A percentile compares a stretch with the other conserved stretches of the same genome.
Evolutionary conservation across 2,797 vertebrate genomes (phyloP).

Genomic region (Propithecus perrieri): DNA sequence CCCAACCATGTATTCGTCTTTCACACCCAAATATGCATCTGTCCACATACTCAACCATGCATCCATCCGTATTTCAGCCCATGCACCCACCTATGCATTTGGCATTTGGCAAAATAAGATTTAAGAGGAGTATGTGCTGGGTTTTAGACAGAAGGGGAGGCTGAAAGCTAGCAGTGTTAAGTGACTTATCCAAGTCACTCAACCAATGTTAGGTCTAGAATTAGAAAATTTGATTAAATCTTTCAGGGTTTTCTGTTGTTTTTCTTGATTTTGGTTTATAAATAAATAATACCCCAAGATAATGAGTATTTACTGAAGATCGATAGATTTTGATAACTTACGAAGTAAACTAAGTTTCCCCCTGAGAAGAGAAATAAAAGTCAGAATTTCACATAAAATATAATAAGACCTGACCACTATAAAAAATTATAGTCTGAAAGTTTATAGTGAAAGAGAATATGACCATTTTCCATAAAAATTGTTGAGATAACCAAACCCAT

Average conservation of each 20-base stretch:
- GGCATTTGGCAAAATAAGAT: background rate
- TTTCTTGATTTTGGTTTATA: conserved; percentile 65
- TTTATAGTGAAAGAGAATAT: conserved; percentile 51
- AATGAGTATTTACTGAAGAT: conserved; percentile 58
- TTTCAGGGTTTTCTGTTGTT: conserved; percentile 2
- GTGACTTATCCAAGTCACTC: conserved; percentile 35
- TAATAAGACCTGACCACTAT: background rate
- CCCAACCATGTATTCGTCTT: no score
- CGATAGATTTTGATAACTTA: conserved; percentile 58
- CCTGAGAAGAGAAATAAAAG: conserved; percentile 40
- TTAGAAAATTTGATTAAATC: background rate
- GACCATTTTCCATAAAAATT: conserved; percentile 38
- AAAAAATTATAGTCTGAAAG: conserved; percentile 48
- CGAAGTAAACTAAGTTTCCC: conserved; percentile 67
- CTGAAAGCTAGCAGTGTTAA: background rate
- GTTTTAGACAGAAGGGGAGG: background rate
- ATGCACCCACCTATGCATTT: background rate
- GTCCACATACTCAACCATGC: accelerated
- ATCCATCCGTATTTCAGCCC: background rate
- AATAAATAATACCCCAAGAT: conserved; percentile 56
- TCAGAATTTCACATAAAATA: conserved; percentile 58
- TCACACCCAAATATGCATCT: background rate
- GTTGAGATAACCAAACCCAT: conserved; percentile 30
- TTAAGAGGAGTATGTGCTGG: background rate
- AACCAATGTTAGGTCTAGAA: background rate